Evolutionary conservation across 2,113 vertebrate genomes (phyloP), one percentile per base, ranked within the genome.

Genomic region (Nesogale talazaci): DNA sequence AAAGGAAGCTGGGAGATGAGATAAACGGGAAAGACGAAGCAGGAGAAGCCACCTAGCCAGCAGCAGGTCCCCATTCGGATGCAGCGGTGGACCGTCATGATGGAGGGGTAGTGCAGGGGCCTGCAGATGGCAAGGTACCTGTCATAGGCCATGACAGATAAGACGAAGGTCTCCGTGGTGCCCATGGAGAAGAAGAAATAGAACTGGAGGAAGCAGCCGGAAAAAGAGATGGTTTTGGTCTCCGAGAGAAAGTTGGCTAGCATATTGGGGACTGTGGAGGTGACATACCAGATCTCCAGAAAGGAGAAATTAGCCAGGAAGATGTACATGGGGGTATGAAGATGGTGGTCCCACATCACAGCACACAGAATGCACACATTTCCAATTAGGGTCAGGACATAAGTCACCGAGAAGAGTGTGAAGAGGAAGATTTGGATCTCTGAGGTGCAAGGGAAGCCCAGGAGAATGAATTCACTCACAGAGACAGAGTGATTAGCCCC

Each of bases 221-320:
- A 34, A 36, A 90, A 56, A 46, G 88, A 90, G 46, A 90, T 90
- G n/a, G 34, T 31, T 20, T 86, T 86, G 23, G 7, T 86, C 34
- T 75, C 34, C 11, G 67, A 74, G 46, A 95, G 74, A 83, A 95
- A 61, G 61, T 96, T 94, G 52, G 83, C 86, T 76, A 97, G 91
- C 79, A 96, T 95, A 92, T 96, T 97, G 63, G 96, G 97, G 85
- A 96, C n/a, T 70, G 74, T 42, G 2, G 78, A 78, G 0, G 42
- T 96, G 3, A 95, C 94, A 86, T 95, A 96, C 84, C 93, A 96
- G 77, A 95, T 95, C 81, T 96, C 95, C 19, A 88, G 29, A 17
- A 88, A 80, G 23, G 84, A 79, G n/a, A 88, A 86, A 40, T 75
- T 63, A 9, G 94, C 89, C 29, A 97, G 86, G 25, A 96, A 91